Base-by-base conservation (phyloP, 1,140 invertebrate species). In the Zaprionus africanus region DNA sequence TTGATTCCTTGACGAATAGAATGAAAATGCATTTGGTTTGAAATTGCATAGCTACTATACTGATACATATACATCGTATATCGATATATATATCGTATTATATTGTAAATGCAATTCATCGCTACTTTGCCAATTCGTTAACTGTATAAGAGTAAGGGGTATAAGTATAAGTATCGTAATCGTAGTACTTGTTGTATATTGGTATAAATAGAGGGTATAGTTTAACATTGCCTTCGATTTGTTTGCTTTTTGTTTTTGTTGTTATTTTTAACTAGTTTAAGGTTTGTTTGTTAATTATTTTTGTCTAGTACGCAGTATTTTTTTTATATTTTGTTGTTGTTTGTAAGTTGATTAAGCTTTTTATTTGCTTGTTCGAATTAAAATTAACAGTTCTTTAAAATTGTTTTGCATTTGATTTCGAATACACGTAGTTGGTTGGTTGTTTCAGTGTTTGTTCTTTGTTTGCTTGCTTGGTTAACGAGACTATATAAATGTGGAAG, bases 361-460 rank as follows among this genome's bases (percentile, higher is more conserved):
- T 38, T 26, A 65, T 41, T 59, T 58, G 53, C 26, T 70, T 60
- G 31, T 62, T 49, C 22, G 22, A 46, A 46, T 46, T 63, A 69
- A 65, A 64, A 17, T 19, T 54, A 69, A 36, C 46, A 63, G 26
- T 51, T 71, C 56, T 46, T 46, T 46, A 46, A 65, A 76, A 76
- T 62, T 6, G 17, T 73, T 67, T 63, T 69, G 73, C 67, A 79
- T 72, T 71, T 76, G 73, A 79, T 70, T 76, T 76, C 34, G 65
- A 78, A 70, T 76, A 79, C 74, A 79, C 67, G 77, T 79, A 79
- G 77, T 77, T 56, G 36, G 43, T 58, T 41, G 31, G 61, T 36
- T 46, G 31, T 34, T 68, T 68, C n/a, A 31, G 53, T 36, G n/a
- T 31, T 34, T 49, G 49, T 53, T 56, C 38, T 62, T 26, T 28